Evolutionary conservation across 2,113 vertebrate species (phyloP).

Genomic region (Cebidichthys violaceus): DNA sequence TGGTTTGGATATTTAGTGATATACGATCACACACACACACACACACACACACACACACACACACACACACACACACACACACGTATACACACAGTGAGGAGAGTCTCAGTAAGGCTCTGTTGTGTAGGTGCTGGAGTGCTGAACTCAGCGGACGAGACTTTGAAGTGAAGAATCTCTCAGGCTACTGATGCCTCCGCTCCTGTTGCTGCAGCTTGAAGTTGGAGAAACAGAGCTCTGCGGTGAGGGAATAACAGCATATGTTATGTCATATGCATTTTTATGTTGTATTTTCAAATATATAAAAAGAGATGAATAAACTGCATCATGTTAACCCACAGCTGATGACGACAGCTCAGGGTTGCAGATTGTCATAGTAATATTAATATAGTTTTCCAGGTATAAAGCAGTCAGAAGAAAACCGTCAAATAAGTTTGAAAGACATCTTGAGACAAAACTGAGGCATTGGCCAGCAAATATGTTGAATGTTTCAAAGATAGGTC

Average conservation of each 20-base stretch:
- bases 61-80: background rate
- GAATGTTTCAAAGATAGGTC: background rate
- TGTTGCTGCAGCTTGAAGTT: too few species aligned
- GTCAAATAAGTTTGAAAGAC: background rate
- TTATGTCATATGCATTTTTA: background rate
- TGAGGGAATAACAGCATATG: background rate
- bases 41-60: too few species aligned
- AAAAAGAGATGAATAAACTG: background rate
- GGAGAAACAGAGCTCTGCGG: conserved; percentile 1
- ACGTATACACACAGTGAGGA: background rate
- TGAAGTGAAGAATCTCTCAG: conserved; percentile 38
- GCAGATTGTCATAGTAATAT: background rate
- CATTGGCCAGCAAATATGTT: background rate
- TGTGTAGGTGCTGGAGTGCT: conserved; percentile 38
- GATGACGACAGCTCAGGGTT: background rate
- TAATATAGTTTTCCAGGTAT: background rate
- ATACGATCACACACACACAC: background rate
- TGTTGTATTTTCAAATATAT: background rate
- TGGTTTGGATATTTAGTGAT: conserved; percentile 19
- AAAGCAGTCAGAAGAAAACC: background rate
- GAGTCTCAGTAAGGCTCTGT: conserved; percentile 5
- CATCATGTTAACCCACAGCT: background rate
- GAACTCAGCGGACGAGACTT: conserved; percentile 39
- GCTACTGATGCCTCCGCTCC: conserved; percentile 13
- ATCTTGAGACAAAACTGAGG: background rate